Evolutionary conservation across 2,888 invertebrate species (phyloP).

Genomic region (Ectemnius cavifrons): DNA sequence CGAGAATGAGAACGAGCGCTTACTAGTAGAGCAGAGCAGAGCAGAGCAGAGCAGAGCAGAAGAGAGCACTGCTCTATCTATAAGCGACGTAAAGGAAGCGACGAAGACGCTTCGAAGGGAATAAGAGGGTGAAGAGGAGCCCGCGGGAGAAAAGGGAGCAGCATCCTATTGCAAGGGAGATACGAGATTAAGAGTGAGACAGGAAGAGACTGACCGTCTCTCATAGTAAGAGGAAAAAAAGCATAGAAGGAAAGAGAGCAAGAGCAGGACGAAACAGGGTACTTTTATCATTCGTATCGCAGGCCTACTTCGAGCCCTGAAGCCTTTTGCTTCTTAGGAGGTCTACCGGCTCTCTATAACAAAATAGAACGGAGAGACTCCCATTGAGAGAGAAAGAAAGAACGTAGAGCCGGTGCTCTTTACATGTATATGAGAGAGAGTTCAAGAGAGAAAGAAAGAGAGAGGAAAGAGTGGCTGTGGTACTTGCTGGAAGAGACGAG

Average conservation of each 20-base stretch:
- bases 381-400: neutral
- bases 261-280: constrained; percentile 29
- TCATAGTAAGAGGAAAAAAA: constrained; percentile 19
- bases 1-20: no score
- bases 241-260: constrained; percentile 11
- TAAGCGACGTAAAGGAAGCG: constrained; percentile 21
- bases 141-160: neutral
- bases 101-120: constrained; percentile 25
- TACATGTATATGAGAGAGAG: constrained; percentile 3
- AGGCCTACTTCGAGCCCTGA: constrained; percentile 54
- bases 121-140: constrained; percentile 13
- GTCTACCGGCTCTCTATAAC: constrained; percentile 62
- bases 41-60: constrained; percentile 9
- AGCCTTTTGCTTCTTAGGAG: constrained; percentile 62
- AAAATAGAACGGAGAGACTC: constrained; percentile 26
- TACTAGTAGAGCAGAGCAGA: no score
- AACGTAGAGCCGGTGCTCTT: constrained; percentile 4
- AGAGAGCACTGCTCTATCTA: neutral
- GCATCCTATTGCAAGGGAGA: neutral
- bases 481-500: constrained; percentile 56
- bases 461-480: neutral
- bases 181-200: constrained; percentile 7
- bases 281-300: constrained; percentile 65
- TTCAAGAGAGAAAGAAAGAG: constrained; percentile 26
- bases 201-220: neutral